phyloP scores from a whole-genome alignment of 2,888 invertebrate species.

The Cosmia pyralina region DNA sequence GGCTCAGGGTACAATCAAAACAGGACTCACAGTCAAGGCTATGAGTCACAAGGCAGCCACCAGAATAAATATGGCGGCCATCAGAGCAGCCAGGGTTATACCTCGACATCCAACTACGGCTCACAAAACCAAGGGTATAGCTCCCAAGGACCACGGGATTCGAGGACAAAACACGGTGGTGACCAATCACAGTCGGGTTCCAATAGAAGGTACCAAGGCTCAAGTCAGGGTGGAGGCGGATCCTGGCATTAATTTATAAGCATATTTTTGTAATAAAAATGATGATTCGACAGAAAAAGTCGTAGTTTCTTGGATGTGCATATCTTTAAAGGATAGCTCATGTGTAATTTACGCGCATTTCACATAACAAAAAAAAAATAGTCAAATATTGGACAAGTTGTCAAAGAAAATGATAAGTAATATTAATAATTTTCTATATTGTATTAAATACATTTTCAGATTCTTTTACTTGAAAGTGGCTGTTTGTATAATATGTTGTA shows the following conservation, averaged over 20 bases:
- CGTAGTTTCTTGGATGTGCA: conserved; percentile 13
- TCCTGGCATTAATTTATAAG: conserved; percentile 51
- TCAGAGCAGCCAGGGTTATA: conserved; percentile 58
- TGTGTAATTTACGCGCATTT: conserved; percentile 7
- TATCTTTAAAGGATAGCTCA: conserved; percentile 21
- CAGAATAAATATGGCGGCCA: conserved; percentile 57
- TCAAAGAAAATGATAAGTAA: conserved; percentile 1
- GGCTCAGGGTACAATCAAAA: conserved; percentile 54
- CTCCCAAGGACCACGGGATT: conserved; percentile 44
- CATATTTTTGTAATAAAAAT: conserved; percentile 22
- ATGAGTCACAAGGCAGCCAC: conserved; percentile 57
- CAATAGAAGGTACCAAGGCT: conserved; percentile 55
- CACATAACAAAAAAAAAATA: conserved; percentile 11
- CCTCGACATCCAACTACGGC: conserved; percentile 34
- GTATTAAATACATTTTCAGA: conserved; percentile 25
- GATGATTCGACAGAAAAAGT: conserved; percentile 6
- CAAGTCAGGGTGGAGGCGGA: conserved; percentile 56
- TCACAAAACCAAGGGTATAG: conserved; percentile 57
- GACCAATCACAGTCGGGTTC: conserved; percentile 51
- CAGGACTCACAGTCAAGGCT: conserved; percentile 61
- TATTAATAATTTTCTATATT: conserved; percentile 6
- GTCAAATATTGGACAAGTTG: conserved; percentile 20
- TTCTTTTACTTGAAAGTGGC: conserved; percentile 15
- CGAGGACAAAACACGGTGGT: conserved; percentile 54
- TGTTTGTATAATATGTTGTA: conserved; percentile 21